Conservation (phyloP, 2,113 vertebrate genomes). For the Myotis brandtii region DNA sequence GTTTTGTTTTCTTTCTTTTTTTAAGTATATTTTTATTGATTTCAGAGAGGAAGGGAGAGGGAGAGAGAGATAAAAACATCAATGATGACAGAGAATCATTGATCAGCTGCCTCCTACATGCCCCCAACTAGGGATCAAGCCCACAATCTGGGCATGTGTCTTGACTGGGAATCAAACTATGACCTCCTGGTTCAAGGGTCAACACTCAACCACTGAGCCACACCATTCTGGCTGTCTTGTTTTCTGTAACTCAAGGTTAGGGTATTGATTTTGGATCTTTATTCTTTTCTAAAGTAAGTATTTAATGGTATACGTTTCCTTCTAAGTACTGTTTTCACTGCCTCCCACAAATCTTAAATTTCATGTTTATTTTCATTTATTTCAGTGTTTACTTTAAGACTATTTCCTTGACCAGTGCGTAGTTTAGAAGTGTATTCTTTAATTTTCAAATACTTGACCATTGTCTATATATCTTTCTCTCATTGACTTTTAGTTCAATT, state of each 20-base stretch:
- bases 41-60: too few species aligned
- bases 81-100: too few species aligned
- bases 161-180: too few species aligned
- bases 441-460: not conserved
- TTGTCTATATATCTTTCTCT: not conserved
- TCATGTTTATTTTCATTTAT: not conserved
- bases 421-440: not conserved
- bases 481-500: not conserved
- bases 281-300: not conserved
- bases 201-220: too few species aligned
- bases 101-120: too few species aligned
- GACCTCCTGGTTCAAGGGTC: too few species aligned
- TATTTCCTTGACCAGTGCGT: not conserved
- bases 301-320: not conserved
- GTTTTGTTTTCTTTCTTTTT: not conserved
- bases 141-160: too few species aligned
- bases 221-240: too few species aligned
- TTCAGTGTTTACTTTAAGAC: not conserved
- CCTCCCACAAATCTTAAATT: not conserved
- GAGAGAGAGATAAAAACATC: too few species aligned
- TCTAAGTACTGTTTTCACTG: not conserved
- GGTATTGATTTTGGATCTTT: not conserved
- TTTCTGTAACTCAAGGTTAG: too few species aligned
- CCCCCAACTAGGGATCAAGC: too few species aligned
- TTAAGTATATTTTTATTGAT: too few species aligned